Evolutionary conservation across 2,797 vertebrate genomes (phyloP).

Genomic region (Spondyliosoma cantharus): DNA sequence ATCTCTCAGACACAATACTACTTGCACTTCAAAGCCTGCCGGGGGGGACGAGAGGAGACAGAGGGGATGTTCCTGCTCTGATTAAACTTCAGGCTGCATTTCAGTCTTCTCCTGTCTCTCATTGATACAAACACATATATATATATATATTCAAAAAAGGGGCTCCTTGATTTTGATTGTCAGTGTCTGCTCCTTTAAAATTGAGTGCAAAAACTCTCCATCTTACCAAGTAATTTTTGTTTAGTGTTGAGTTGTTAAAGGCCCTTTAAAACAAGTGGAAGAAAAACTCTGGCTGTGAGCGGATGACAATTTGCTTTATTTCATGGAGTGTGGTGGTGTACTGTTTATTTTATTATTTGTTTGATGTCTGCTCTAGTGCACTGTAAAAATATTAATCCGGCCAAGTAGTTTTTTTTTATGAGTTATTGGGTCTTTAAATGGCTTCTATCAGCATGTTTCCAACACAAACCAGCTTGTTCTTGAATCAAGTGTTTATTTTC

Average conservation of each 20-base stretch:
- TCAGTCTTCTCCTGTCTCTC: slow-evolving; percentile 35
- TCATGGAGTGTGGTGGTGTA: neutral
- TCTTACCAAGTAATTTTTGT: neutral
- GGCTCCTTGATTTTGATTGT: neutral
- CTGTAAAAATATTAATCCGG: neutral
- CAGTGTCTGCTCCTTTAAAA: no score
- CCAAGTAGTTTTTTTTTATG: neutral
- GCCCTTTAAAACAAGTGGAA: neutral
- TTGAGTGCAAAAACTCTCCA: neutral
- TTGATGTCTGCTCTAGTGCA: neutral
- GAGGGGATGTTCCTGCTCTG: slow-evolving; percentile 58
- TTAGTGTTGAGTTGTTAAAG: neutral
- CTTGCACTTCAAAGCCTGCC: slow-evolving; percentile 80
- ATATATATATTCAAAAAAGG: neutral
- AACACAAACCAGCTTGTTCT: slow-evolving; percentile 3
- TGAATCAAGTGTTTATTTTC: neutral
- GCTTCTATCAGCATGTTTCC: neutral
- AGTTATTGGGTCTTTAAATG: neutral
- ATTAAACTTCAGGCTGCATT: slow-evolving; percentile 44
- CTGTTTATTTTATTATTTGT: neutral
- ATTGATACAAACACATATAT: neutral
- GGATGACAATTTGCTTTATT: neutral
- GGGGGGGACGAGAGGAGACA: slow-evolving; percentile 49
- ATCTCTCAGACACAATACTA: slow-evolving; percentile 77
- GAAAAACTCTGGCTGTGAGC: neutral